Conservation (phyloP, 92 coral and sea anemone genomes). For the Scolanthus callimorphus region DNA sequence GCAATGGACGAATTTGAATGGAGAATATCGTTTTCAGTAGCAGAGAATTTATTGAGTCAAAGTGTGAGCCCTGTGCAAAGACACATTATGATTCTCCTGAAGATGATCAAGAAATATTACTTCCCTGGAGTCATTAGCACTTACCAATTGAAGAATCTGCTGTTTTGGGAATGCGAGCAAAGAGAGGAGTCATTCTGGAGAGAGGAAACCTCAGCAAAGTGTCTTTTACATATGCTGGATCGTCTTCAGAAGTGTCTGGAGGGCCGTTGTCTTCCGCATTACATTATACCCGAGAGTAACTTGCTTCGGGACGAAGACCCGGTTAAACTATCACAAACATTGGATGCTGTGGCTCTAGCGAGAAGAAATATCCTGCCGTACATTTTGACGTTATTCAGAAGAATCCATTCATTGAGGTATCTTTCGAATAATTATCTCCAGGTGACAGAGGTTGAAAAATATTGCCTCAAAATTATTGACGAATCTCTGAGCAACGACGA, state of each 20-base stretch:
- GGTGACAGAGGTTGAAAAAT: background rate
- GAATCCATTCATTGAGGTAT: too few species aligned
- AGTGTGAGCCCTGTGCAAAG: slow-evolving; percentile 55
- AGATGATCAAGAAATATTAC: slow-evolving; percentile 47
- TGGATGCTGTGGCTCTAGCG: background rate
- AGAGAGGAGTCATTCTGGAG: too few species aligned
- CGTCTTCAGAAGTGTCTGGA: too few species aligned
- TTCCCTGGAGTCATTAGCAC: too few species aligned
- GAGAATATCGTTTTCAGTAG: slow-evolving; percentile 57
- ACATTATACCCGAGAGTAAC: slow-evolving; percentile 9
- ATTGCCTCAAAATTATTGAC: background rate
- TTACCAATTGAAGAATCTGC: slow-evolving; percentile 8
- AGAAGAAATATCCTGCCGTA: too few species aligned
- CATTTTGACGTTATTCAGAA: too few species aligned
- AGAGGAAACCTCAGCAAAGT: too few species aligned
- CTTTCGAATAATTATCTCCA: too few species aligned
- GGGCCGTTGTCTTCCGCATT: slow-evolving; percentile 14
- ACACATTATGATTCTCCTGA: slow-evolving; percentile 42
- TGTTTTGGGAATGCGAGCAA: too few species aligned
- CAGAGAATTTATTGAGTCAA: slow-evolving; percentile 61
- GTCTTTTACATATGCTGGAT: too few species aligned
- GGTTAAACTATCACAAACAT: background rate
- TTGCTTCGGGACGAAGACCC: slow-evolving; percentile 7
- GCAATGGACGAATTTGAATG: too few species aligned
- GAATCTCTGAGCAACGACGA: background rate